phyloP scores from a whole-genome alignment of 2,113 vertebrate species.

The Collichthys lucidus region DNA sequence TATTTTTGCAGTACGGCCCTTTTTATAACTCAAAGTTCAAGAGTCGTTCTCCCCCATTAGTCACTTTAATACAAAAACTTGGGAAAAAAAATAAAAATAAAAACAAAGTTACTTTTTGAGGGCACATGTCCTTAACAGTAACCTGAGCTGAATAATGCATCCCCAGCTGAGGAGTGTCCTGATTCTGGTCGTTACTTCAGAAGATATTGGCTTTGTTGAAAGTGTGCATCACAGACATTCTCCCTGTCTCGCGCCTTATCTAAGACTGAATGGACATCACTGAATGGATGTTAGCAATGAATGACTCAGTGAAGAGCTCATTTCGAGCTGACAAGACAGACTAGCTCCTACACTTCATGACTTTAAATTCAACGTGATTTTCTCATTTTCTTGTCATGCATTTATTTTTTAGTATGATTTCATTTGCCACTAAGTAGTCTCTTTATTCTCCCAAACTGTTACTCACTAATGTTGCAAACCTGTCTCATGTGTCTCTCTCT shows the following conservation, averaged over 20 bases:
- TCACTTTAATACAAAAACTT: too few species aligned
- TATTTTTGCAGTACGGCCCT: too few species aligned
- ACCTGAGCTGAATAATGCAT: not conserved
- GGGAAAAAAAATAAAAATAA: too few species aligned
- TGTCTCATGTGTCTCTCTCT: constrained; percentile 11
- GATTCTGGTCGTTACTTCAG: not conserved
- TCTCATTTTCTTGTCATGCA: not conserved
- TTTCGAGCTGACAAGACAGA: not conserved
- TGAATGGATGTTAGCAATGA: constrained; percentile 4
- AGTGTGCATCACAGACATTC: constrained; percentile 4
- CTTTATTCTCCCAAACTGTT: constrained; percentile 1
- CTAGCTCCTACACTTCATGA: not conserved
- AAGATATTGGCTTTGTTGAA: not conserved
- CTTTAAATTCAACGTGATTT: not conserved
- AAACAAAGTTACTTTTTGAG: too few species aligned
- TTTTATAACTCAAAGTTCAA: too few species aligned
- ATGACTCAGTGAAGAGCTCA: constrained; percentile 16
- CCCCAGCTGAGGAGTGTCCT: not conserved
- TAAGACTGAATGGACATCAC: not conserved
- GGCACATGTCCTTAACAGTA: not conserved
- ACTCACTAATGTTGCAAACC: constrained; percentile 12
- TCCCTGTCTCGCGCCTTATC: not conserved
- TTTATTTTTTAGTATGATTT: constrained; percentile 9
- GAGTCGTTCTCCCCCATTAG: too few species aligned
- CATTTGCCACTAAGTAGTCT: not conserved